Evolutionary conservation across 2,797 vertebrate species (phyloP), one percentile per base, ranked within the genome.

Genomic region (Aulostomus chinensis): DNA sequence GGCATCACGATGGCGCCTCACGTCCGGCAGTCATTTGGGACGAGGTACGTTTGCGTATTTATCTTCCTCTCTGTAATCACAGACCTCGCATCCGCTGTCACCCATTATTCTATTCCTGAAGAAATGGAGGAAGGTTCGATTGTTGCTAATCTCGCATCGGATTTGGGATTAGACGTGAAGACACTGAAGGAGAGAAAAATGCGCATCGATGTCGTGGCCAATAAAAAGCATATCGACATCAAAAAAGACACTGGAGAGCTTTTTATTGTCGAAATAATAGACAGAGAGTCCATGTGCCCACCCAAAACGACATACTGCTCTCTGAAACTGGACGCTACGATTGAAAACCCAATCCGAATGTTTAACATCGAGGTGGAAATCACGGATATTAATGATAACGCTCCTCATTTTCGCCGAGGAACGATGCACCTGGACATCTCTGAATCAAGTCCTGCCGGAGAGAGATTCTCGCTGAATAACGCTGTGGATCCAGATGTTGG

Each of bases 121-220:
- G 91, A 93, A 74, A 78, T 86, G 76, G 86, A 89, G 28, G 80
- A 75, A 42, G 86, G 88, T 1, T 87, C 78, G 0, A 71, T 91
- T 10, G 86, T 93, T 18, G 88, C 86, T 1, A 91, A 88, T 69
- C 52, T 93, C 56, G 86, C 85, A 9, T 49, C 77, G 2, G 91
- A 92, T 69, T 43, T 93, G 33, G 78, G 76, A 4, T 47, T 93
- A 17, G 69, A 81, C 1, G 42, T 65, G 2, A 84, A 69, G 40
- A 85, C 80, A 0, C 32, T 92, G 0, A 56, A 13, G 1, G 20
- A 0, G 38, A 54, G 84, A 2, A 83, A 72, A 24, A 83, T 90
- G 29, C 80, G 71, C n/a, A 5, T 91, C 8, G 87, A 89, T 20
- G 73, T 73, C 4, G 67, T 85, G 0, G 76, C 64, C 11, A 85